Percentiles rank a stretch among this genome's conserved stretches.
phyloP scores from a whole-genome alignment of 2,113 vertebrate species.

The Emydura subglobosa region DNA sequence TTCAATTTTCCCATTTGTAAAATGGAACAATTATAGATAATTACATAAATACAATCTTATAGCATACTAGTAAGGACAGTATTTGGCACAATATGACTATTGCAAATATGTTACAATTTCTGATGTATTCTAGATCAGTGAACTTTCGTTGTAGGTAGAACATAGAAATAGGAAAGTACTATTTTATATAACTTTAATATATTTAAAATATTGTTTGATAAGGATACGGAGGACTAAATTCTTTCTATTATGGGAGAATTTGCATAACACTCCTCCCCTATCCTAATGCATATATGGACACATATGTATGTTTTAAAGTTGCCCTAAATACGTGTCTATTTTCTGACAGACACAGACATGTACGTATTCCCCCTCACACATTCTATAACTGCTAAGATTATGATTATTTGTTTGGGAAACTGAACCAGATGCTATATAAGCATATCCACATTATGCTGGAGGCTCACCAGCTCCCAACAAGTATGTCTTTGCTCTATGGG shows the following conservation, averaged over 20 bases:
- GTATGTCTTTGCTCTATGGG: background rate
- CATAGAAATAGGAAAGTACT: background rate
- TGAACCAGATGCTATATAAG: too few relatives aligned
- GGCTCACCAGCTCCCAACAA: too few relatives aligned
- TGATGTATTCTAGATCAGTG: background rate
- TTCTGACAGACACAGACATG: too few relatives aligned
- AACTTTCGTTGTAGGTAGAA: background rate
- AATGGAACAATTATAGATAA: background rate
- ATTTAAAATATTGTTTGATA: background rate
- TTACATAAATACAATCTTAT: background rate
- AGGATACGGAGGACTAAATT: background rate
- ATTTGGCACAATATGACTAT: background rate
- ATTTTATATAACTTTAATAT: background rate
- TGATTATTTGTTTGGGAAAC: too few relatives aligned
- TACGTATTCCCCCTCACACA: too few relatives aligned
- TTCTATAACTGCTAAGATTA: too few relatives aligned
- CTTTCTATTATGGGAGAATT: background rate
- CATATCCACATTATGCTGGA: too few relatives aligned
- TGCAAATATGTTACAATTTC: background rate
- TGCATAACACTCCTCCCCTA: background rate
- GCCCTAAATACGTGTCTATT: too few relatives aligned
- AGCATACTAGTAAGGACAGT: background rate
- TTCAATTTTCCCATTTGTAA: background rate
- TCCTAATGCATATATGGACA: background rate
- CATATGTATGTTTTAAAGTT: too few relatives aligned